Conservation (phyloP, 1,140 invertebrate species). For the Chlorops oryzae region DNA sequence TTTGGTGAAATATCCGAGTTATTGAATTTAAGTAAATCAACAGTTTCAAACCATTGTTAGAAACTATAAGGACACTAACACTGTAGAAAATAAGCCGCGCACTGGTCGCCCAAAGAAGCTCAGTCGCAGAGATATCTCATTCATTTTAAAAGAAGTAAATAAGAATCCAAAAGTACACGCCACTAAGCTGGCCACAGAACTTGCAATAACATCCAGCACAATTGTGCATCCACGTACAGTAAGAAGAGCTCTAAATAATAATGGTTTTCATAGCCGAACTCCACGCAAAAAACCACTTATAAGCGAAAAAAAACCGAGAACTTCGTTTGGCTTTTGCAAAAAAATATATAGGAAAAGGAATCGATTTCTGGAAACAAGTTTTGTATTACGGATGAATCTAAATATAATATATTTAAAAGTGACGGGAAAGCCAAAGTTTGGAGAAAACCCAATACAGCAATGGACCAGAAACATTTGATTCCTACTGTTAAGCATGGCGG, state of each 20-base stretch:
- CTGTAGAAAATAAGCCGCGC: no score
- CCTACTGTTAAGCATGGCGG: conserved; percentile 44
- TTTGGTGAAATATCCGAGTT: no score
- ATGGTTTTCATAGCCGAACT: conserved; percentile 10
- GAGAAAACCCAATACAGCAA: conserved; percentile 15
- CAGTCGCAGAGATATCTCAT: no score
- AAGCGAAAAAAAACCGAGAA: conserved; percentile 11
- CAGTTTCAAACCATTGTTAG: no score
- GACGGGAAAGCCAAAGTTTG: no score
- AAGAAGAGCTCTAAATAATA: conserved; percentile 13
- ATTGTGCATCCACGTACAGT: conserved; percentile 15
- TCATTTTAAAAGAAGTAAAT: no score
- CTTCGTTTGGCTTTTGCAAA: conserved; percentile 18
- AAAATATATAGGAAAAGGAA: conserved; percentile 10
- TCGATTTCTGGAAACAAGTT: conserved; percentile 16
- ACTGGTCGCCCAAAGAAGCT: no score
- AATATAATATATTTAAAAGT: no score
- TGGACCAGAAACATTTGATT: conserved; percentile 17
- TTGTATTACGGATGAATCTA: conserved; percentile 29
- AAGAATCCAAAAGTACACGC: conserved; percentile 10
- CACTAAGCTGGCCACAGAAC: conserved; percentile 3
- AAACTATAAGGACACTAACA: no score
- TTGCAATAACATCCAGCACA: neutral
- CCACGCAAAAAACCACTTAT: conserved; percentile 17
- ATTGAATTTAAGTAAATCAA: no score